Conservation (phyloP, 2,113 vertebrate genomes). For the Lethenteron camtschaticum region DNA sequence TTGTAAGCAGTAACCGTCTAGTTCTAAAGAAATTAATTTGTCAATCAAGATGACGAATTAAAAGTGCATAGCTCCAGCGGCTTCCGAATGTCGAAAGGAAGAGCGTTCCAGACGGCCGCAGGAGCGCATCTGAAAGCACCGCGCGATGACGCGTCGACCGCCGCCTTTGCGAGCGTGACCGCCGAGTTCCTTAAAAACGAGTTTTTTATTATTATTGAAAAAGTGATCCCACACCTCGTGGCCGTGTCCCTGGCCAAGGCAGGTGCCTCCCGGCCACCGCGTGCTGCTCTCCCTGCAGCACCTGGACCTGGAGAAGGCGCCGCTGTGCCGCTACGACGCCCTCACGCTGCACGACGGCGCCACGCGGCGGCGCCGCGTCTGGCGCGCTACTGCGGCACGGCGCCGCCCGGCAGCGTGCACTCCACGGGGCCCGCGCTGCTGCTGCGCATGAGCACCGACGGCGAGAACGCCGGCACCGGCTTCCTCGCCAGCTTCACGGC, state of each 20-base stretch:
- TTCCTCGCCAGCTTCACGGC: conserved; percentile 75
- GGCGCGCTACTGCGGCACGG: conserved; percentile 73
- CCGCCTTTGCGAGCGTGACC: conserved; percentile 13
- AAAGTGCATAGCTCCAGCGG: too few species aligned
- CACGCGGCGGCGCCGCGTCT: conserved; percentile 47
- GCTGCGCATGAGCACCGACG: conserved; percentile 85
- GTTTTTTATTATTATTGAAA: conserved; percentile 11
- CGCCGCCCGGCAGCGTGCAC: conserved; percentile 62
- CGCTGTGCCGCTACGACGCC: conserved; percentile 73
- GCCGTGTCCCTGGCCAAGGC: conserved; percentile 9
- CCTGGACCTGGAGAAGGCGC: conserved; percentile 77
- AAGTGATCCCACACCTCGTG: background rate
- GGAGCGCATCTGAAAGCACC: conserved; percentile 16
- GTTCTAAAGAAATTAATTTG: too few species aligned
- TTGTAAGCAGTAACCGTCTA: too few species aligned
- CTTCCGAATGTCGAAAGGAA: too few species aligned
- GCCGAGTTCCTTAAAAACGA: conserved; percentile 14
- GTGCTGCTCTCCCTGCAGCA: conserved; percentile 69
- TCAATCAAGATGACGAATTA: too few species aligned
- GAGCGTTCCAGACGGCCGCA: conserved; percentile 11
- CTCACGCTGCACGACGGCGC: conserved; percentile 79
- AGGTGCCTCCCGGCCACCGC: conserved; percentile 84
- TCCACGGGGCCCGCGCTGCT: conserved; percentile 82
- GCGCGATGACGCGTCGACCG: conserved; percentile 13
- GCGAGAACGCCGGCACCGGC: conserved; percentile 81